A percentile compares a stretch with the other conserved stretches of the same genome.
These are phyloP conservation scores for Cardinalis cardinalis DNA, from an alignment of 2,113 vertebrate species.

Conservation along the genomic window DNA sequence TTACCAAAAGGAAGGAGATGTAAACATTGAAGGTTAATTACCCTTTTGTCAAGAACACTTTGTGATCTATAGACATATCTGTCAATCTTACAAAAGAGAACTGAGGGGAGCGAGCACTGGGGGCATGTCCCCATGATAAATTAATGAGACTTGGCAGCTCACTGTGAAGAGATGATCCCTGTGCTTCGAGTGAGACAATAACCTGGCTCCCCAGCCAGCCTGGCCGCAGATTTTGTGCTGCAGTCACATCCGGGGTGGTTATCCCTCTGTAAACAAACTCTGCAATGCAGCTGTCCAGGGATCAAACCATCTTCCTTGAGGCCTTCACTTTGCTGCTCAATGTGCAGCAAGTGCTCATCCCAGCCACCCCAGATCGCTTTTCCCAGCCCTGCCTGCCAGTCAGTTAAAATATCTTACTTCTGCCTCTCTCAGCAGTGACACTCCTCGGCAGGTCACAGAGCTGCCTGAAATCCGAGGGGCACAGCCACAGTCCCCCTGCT, in stretches of 20 bases:
- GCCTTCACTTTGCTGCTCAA: background rate
- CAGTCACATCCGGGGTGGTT: background rate
- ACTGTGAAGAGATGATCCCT: background rate
- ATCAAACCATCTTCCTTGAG: background rate
- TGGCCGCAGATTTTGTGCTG: background rate
- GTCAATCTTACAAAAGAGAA: background rate
- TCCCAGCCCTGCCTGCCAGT: background rate
- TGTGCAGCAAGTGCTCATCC: background rate
- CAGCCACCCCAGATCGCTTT: background rate
- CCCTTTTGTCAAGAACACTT: conserved; percentile 10
- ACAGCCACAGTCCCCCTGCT: background rate
- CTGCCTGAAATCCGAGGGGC: background rate
- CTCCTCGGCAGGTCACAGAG: background rate
- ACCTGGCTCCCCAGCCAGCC: background rate
- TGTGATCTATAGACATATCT: conserved; percentile 4
- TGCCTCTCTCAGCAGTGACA: background rate
- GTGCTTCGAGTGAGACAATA: background rate
- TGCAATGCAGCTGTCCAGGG: background rate
- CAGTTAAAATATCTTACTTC: background rate
- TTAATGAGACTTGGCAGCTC: conserved; percentile 49
- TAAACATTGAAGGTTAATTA: conserved; percentile 37
- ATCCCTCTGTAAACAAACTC: background rate
- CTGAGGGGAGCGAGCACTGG: background rate
- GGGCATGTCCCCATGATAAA: conserved; percentile 23
- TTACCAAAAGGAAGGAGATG: background rate